Percentiles rank a stretch among this genome's conserved stretches.
These are phyloP conservation scores for Pachyrhynchus sulphureomaculatus DNA, from an alignment of 1,140 invertebrate species.

Conservation along the genomic window DNA sequence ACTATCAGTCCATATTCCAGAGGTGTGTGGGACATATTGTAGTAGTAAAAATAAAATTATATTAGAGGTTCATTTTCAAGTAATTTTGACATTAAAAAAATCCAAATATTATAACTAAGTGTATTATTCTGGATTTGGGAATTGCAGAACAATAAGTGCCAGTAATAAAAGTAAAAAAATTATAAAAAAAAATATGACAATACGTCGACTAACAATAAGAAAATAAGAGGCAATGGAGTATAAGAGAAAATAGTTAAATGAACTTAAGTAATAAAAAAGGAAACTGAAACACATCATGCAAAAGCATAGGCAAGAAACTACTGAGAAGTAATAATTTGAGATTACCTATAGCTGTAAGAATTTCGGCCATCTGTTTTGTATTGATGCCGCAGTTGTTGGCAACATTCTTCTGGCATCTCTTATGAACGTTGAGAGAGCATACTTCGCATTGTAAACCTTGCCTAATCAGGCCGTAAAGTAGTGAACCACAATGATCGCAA, in stretches of 20 bases:
- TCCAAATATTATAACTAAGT: too few species aligned
- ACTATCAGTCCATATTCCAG: too few species aligned
- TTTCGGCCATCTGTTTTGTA: constrained; percentile 92
- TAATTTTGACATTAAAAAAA: too few species aligned
- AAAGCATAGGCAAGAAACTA: constrained; percentile 20
- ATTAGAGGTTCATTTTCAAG: too few species aligned
- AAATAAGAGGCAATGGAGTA: too few species aligned
- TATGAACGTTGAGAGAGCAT: constrained; percentile 98
- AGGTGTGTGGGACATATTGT: too few species aligned
- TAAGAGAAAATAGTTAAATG: neutral
- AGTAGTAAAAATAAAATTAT: too few species aligned
- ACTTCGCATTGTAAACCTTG: constrained; percentile 98
- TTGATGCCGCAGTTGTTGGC: constrained; percentile 99
- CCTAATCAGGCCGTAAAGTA: constrained; percentile 93
- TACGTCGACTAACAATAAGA: too few species aligned
- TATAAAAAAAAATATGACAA: too few species aligned
- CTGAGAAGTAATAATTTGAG: constrained; percentile 5
- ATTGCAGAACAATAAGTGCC: too few species aligned
- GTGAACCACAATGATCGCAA: constrained; percentile 98
- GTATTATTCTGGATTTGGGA: too few species aligned
- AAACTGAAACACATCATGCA: constrained; percentile 25
- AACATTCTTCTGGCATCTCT: constrained; percentile 98
- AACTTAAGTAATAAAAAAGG: constrained; percentile 16
- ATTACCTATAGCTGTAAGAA: constrained; percentile 84
- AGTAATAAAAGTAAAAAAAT: too few species aligned